Evolutionary conservation across 2,888 invertebrate species (phyloP), one percentile per base, ranked within the genome.

Genomic region (Julus scanicus): DNA sequence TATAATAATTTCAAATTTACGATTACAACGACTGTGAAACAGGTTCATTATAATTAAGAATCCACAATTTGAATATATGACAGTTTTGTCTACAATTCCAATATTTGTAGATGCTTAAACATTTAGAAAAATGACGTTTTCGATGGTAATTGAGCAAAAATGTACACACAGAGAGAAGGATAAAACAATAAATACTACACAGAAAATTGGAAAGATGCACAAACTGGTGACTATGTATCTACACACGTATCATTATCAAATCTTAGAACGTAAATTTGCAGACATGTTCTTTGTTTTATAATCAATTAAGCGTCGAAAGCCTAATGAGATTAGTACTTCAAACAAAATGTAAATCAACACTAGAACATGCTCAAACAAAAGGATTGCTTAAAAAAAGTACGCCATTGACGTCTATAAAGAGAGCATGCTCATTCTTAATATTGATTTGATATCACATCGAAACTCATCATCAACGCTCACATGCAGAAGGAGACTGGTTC

Each of bases 401-500:
- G 63, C 20, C n/a, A 71, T 71, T 71, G 63, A 71, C 63, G 20
- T 71, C 17, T 17, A 71, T 71, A 5, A 0, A 71, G 11, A 11
- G 63, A 71, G 63, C 63, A 71, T 71, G 63, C 63, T 8, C 63
- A 71, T 71, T 71, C 63, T 71, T 71, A 71, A 71, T 6, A 71
- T 5, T 57, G n/a, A 20, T 71, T 71, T 20, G 20, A 71, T 20
- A 20, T 71, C 63, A 6, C 63, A 71, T 71, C 11, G 63, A 71
- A 71, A 71, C 20, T 71, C 63, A 71, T 71, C 63, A 71, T n/a
- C n/a, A n/a, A 71, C 63, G 63, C 63, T 71, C 63, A 71, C 63
- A 71, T 71, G 63, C 63, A 71, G 20, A 71, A 71, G 63, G 20
- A 71, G 63, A 71, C 63, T 71, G 63, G 63, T 71, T 71, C 63